A percentile compares a stretch with the other conserved stretches of the same genome.
These are phyloP conservation scores for Phalloptychus januarius DNA, from an alignment of 2,797 vertebrate genomes.

Conservation along the genomic window DNA sequence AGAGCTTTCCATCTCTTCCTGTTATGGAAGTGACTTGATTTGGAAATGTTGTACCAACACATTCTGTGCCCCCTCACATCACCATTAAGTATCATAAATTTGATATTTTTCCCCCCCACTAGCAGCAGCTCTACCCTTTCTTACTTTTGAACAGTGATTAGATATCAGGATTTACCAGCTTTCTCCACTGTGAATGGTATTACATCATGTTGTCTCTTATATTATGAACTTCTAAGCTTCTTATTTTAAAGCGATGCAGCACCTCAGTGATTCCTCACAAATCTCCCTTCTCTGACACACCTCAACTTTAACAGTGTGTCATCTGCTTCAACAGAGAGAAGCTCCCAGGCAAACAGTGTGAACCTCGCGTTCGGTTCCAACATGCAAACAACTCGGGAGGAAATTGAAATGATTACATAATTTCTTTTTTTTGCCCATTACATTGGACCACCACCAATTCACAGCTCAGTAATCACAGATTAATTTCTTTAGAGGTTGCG, in stretches of 20 bases:
- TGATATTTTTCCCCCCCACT: not conserved
- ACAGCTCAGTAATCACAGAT: not conserved
- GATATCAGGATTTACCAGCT: not conserved
- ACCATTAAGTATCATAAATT: not conserved
- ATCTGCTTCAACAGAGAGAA: not conserved
- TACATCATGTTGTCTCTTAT: not conserved
- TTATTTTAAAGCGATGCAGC: not conserved
- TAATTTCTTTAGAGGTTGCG: not conserved
- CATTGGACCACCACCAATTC: not conserved
- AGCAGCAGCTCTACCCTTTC: not conserved
- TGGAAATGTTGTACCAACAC: not conserved
- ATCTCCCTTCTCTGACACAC: not conserved
- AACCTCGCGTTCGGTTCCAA: not conserved
- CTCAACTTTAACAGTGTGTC: not conserved
- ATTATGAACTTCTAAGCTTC: not conserved
- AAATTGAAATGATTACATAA: not conserved
- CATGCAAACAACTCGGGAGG: not conserved
- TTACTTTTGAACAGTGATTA: too few species aligned
- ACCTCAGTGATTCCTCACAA: not conserved
- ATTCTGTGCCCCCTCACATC: not conserved
- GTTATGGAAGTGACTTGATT: not conserved
- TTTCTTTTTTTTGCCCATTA: not conserved
- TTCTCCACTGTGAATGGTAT: not conserved
- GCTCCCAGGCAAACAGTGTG: not conserved
- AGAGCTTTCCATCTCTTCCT: not conserved